These are phyloP conservation scores for Phoebastria nigripes DNA, from an alignment of 2,797 vertebrate genomes.

Conservation along the genomic window DNA sequence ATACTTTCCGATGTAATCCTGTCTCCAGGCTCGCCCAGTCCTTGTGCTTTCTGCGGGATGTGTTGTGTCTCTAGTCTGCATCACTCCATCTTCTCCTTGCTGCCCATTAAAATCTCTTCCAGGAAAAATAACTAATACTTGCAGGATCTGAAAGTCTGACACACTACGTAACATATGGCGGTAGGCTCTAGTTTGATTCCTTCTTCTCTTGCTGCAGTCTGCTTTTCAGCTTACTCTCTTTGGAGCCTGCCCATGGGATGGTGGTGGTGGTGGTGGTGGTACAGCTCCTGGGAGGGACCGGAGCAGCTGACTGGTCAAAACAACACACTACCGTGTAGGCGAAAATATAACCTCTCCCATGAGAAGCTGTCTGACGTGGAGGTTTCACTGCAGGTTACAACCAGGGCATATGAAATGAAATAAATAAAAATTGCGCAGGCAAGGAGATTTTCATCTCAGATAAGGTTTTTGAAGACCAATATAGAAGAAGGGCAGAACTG, in stretches of 20 bases:
- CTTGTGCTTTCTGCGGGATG: rapidly evolving
- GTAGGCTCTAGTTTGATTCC: not conserved
- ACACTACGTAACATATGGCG: not conserved
- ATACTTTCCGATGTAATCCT: not conserved
- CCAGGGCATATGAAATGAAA: not conserved
- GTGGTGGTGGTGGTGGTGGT: not conserved
- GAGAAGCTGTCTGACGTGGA: not conserved
- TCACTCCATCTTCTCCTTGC: not conserved
- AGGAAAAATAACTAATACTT: not conserved
- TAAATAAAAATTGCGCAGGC: not conserved
- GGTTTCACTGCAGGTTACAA: not conserved
- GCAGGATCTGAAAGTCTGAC: not conserved
- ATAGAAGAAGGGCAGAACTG: not conserved
- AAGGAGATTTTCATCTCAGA: not conserved
- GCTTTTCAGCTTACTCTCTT: not conserved
- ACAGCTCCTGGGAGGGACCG: not conserved
- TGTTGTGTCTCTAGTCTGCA: not conserved
- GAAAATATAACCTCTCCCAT: not conserved
- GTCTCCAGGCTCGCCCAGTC: not conserved
- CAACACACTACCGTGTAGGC: not conserved
- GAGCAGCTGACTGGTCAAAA: constrained; percentile 23
- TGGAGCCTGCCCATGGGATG: not conserved
- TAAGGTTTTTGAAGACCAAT: not conserved
- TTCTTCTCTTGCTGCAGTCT: not conserved
- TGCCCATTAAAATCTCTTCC: not conserved